These are phyloP conservation scores for Parthenolecanium corni DNA, from an alignment of 2,888 invertebrate genomes.

Conservation along the genomic window DNA sequence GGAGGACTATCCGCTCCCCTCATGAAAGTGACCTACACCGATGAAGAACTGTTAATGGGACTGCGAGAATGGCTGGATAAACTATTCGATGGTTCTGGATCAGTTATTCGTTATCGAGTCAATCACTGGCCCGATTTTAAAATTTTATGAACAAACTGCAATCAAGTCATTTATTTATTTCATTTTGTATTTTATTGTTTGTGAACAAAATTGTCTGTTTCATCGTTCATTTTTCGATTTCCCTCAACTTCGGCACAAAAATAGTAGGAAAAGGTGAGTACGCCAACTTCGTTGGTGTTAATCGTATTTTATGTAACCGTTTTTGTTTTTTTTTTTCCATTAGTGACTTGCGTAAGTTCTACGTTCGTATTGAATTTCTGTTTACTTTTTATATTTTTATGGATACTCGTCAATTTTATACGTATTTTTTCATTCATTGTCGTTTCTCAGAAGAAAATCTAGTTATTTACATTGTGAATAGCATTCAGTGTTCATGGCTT, in stretches of 20 bases:
- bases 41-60: slow-evolving; percentile 73
- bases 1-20: slow-evolving; percentile 40
- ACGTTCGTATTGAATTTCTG: not conserved
- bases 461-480: not conserved
- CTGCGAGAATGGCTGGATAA: slow-evolving; percentile 94
- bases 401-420: slow-evolving; percentile 6
- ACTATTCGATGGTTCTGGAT: slow-evolving; percentile 74
- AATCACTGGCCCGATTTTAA: slow-evolving; percentile 97
- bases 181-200: slow-evolving; percentile 3
- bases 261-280: not conserved
- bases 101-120: slow-evolving; percentile 86
- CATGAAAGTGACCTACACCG: slow-evolving; percentile 2
- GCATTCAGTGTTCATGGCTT: not conserved
- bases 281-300: not conserved
- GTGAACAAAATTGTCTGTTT: slow-evolving; percentile 6
- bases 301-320: not conserved
- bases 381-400: not conserved
- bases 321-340: not conserved
- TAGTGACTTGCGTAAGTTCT: not conserved
- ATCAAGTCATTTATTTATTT: not conserved
- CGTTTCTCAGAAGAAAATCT: not conserved
- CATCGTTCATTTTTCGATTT: not conserved
- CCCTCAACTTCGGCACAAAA: not conserved
- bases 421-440: not conserved
- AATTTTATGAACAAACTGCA: slow-evolving; percentile 9